A percentile compares a stretch with the other conserved stretches of the same genome.
These are phyloP conservation scores for Crotalus viridis DNA, from an alignment of 2,113 vertebrate species.

Conservation along the genomic window DNA sequence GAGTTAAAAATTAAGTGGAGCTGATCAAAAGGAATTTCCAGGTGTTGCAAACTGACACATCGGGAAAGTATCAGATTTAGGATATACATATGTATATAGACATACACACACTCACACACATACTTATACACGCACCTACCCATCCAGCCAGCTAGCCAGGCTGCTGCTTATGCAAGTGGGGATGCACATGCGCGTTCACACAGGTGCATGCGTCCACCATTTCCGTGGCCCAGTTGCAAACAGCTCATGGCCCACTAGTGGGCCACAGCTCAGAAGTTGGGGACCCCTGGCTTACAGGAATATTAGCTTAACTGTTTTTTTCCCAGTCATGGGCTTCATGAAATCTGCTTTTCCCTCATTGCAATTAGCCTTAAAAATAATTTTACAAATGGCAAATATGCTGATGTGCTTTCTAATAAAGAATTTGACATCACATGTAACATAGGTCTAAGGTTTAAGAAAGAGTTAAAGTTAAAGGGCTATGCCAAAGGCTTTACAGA, in stretches of 20 bases:
- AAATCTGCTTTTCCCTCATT: background rate
- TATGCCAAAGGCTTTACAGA: background rate
- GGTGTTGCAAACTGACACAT: background rate
- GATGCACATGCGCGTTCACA: fast-evolving
- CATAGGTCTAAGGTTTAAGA: background rate
- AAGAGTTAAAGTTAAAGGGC: background rate
- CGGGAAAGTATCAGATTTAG: background rate
- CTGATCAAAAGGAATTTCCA: background rate
- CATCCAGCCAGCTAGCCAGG: no score
- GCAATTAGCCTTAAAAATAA: background rate
- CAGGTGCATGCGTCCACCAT: background rate
- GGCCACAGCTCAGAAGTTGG: no score
- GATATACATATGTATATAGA: background rate
- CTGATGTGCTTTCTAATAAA: background rate
- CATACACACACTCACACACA: background rate
- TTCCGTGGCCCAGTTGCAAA: background rate
- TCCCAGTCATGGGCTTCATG: background rate
- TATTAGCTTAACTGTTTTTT: background rate
- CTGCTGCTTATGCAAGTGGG: background rate
- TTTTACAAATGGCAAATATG: background rate
- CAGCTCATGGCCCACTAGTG: background rate
- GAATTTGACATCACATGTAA: background rate
- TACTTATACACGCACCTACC: background rate
- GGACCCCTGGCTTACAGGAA: background rate
- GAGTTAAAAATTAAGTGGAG: background rate